Evolutionary conservation across 92 coral and sea anemone genomes (phyloP).

Genomic region (Bergia puertoricense): DNA sequence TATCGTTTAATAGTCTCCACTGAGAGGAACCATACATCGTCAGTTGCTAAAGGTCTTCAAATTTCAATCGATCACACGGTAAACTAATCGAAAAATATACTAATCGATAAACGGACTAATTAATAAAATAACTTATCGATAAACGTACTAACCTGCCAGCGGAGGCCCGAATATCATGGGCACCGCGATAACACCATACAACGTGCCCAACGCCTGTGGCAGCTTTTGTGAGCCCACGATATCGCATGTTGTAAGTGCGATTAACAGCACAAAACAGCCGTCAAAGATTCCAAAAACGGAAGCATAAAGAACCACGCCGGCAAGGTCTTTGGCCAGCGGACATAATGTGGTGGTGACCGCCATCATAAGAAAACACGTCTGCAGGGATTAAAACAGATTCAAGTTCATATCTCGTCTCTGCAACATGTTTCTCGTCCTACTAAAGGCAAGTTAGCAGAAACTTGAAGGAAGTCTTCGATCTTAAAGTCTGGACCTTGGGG

Average conservation of each 20-base stretch:
- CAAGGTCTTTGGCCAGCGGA: constrained; percentile 78
- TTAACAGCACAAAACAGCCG: constrained; percentile 86
- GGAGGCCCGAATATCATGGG: constrained; percentile 96
- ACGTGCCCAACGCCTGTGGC: constrained; percentile 77
- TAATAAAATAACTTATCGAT: too few species aligned
- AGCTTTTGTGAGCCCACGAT: constrained; percentile 75
- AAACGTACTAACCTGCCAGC: constrained; percentile 70
- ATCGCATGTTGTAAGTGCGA: constrained; percentile 85
- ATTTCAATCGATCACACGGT: neutral
- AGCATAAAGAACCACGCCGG: constrained; percentile 81
- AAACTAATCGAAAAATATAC: neutral
- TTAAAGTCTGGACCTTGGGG: too few species aligned
- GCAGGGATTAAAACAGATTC: constrained; percentile 19
- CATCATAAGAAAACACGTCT: constrained; percentile 88
- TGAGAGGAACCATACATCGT: too few species aligned
- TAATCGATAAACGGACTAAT: neutral
- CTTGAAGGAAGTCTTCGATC: too few species aligned
- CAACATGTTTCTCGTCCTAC: neutral
- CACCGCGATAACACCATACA: constrained; percentile 81
- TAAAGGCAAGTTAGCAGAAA: too few species aligned
- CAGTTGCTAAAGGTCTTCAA: too few species aligned
- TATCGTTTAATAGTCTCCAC: too few species aligned
- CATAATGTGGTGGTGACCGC: constrained; percentile 82
- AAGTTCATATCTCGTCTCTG: neutral
- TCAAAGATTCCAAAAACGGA: constrained; percentile 80